Percentiles rank a stretch among this genome's conserved stretches.
These are phyloP conservation scores for Anabas testudineus DNA, from an alignment of 2,797 vertebrate species.

Conservation along the genomic window DNA sequence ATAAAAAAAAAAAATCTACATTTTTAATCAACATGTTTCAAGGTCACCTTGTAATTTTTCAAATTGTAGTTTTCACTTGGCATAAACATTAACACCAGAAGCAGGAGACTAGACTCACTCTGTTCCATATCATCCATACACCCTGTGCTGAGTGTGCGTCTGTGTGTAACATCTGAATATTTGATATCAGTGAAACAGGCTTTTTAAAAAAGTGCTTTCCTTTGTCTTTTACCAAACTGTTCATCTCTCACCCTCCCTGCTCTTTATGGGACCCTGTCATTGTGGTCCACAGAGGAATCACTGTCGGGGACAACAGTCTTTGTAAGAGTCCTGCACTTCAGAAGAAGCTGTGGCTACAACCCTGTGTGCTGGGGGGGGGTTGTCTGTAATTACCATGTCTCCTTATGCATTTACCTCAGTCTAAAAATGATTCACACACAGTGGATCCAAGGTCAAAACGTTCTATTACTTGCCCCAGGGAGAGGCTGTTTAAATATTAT, in stretches of 20 bases:
- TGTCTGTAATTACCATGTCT: too few species aligned
- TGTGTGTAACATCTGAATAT: constrained; percentile 37
- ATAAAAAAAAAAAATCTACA: too few species aligned
- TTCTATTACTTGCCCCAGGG: constrained; percentile 37
- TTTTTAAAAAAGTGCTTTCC: constrained; percentile 56
- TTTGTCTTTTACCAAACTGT: constrained; percentile 48
- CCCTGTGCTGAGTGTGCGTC: constrained; percentile 14
- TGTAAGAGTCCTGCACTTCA: constrained; percentile 20
- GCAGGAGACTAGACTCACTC: too few species aligned
- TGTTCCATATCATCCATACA: neutral
- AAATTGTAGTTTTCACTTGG: too few species aligned
- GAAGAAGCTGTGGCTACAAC: too few species aligned
- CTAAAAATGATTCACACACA: constrained; percentile 62
- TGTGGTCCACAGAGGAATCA: constrained; percentile 24
- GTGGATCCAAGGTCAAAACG: constrained; percentile 54
- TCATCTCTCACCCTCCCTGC: constrained; percentile 27
- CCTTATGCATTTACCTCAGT: constrained; percentile 67
- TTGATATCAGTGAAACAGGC: constrained; percentile 18
- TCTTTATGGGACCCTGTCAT: constrained; percentile 40
- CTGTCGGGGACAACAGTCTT: constrained; percentile 25
- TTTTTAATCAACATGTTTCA: too few species aligned
- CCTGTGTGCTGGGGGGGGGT: too few species aligned
- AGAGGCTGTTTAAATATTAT: too few species aligned
- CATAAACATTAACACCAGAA: too few species aligned
- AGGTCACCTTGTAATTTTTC: too few species aligned